Evolutionary conservation across 2,113 vertebrate genomes (phyloP).

Genomic region (Girardinichthys multiradiatus): DNA sequence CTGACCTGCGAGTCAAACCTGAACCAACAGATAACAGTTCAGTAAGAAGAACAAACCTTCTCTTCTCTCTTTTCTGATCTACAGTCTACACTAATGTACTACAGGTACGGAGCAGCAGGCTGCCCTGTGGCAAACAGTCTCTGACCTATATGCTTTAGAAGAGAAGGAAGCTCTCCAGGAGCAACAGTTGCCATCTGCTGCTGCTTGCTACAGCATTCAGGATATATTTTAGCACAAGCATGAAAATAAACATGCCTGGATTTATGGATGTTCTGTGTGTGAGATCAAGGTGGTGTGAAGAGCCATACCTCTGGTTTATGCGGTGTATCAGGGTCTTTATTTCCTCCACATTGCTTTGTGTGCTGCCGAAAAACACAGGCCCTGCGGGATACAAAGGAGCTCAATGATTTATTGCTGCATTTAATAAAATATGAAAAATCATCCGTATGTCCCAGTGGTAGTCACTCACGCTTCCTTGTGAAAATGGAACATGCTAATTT

Average conservation of each 20-base stretch:
- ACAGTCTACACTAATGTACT: neutral
- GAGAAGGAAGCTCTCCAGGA: constrained; percentile 10
- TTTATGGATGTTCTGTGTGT: constrained; percentile 13
- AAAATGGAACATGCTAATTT: constrained; percentile 25
- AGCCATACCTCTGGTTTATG: constrained; percentile 69
- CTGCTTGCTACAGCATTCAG: neutral
- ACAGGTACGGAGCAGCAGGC: constrained; percentile 41
- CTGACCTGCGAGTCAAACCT: constrained; percentile 15
- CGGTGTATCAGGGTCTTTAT: constrained; percentile 70
- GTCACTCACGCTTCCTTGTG: constrained; percentile 23
- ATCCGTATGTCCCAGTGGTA: constrained; percentile 13
- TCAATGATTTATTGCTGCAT: constrained; percentile 62
- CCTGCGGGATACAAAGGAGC: constrained; percentile 67
- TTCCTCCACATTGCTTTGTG: constrained; percentile 76
- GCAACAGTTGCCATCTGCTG: constrained; percentile 15
- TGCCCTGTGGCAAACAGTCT: constrained; percentile 15
- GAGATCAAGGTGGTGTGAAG: constrained; percentile 4
- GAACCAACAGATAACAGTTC: neutral
- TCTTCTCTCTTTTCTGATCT: too few relatives aligned
- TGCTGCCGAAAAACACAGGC: constrained; percentile 53
- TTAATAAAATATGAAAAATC: constrained; percentile 67
- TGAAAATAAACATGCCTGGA: neutral
- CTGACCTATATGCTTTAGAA: constrained; percentile 13
- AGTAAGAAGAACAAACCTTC: neutral
- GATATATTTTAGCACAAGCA: neutral